Percentiles rank a stretch among this genome's conserved stretches.
Evolutionary conservation across 2,888 invertebrate genomes (phyloP).

Genomic region (Morpho deidamia): DNA sequence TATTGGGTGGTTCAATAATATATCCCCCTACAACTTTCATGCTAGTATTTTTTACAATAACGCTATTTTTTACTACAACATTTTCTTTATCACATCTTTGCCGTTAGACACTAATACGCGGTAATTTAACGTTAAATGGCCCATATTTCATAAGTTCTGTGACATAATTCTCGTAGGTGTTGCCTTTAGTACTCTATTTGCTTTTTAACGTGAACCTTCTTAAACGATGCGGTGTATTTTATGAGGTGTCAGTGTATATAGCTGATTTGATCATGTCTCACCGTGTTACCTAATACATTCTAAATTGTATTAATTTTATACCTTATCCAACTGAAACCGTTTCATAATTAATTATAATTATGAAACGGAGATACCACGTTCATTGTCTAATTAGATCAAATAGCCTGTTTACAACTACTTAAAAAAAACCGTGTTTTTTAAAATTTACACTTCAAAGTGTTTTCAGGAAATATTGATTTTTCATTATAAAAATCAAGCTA

Average conservation of each 20-base stretch:
- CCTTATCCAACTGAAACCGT: too few species aligned
- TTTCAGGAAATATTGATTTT: too few species aligned
- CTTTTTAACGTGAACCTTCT: slow-evolving; percentile 12
- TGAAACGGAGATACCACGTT: too few species aligned
- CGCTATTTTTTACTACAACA: slow-evolving; percentile 11
- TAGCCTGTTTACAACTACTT: too few species aligned
- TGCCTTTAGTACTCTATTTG: slow-evolving; percentile 19
- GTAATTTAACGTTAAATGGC: slow-evolving; percentile 27
- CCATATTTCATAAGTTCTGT: slow-evolving; percentile 27
- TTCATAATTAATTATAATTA: too few species aligned
- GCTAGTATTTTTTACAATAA: background rate
- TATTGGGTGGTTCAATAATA: background rate
- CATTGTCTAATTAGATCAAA: too few species aligned
- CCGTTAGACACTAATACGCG: slow-evolving; percentile 23
- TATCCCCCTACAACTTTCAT: background rate
- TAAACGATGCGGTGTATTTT: slow-evolving; percentile 12
- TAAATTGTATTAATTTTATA: too few species aligned
- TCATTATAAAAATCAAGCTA: too few species aligned
- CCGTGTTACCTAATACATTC: too few species aligned
- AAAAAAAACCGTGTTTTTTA: too few species aligned
- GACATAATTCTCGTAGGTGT: slow-evolving; percentile 27
- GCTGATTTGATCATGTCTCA: slow-evolving; percentile 12
- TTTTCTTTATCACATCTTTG: slow-evolving; percentile 13
- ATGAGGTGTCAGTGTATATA: slow-evolving; percentile 16
- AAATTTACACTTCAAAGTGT: too few species aligned